A percentile compares a stretch with the other conserved stretches of the same genome.
phyloP scores from a whole-genome alignment of 2,888 invertebrate species.

The Tridacna crocea region DNA sequence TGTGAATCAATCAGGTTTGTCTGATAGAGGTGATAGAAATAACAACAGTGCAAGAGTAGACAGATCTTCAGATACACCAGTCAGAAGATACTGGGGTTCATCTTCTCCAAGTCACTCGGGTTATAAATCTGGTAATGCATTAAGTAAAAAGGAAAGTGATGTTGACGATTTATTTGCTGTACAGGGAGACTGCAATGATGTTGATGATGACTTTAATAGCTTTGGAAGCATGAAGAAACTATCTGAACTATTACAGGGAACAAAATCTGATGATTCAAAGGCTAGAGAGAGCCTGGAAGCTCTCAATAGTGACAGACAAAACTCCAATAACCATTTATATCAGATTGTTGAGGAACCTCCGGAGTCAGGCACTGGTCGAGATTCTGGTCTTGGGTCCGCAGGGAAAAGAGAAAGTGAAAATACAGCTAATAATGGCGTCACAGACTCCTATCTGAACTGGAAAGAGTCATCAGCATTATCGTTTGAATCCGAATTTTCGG shows the following conservation, averaged over 20 bases:
- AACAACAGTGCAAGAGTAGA: slow-evolving; percentile 10
- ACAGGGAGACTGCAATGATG: slow-evolving; percentile 35
- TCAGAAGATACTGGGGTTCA: slow-evolving; percentile 2
- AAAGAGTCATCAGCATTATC: slow-evolving; percentile 41
- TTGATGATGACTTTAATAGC: slow-evolving; percentile 41
- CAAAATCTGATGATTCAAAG: slow-evolving; percentile 46
- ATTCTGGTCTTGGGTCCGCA: slow-evolving; percentile 73
- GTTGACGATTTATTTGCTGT: slow-evolving; percentile 30
- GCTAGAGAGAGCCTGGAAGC: slow-evolving; percentile 26
- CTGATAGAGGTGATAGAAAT: slow-evolving; percentile 28
- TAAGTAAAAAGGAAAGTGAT: slow-evolving; percentile 2
- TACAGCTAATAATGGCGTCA: neutral
- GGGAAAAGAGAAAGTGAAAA: slow-evolving; percentile 55
- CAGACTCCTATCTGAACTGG: slow-evolving; percentile 24
- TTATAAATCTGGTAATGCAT: neutral
- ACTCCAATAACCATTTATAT: neutral
- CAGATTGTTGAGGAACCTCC: slow-evolving; percentile 44
- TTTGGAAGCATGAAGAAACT: slow-evolving; percentile 44
- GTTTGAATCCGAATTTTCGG: slow-evolving; percentile 56
- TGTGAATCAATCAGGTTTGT: slow-evolving; percentile 22
- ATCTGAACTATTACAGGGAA: slow-evolving; percentile 39
- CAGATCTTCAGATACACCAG: neutral
- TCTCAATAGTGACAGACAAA: slow-evolving; percentile 12
- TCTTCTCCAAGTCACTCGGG: neutral
- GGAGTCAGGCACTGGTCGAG: slow-evolving; percentile 67